These are phyloP conservation scores for Thera obeliscata DNA, from an alignment of 2,888 invertebrate genomes.

Conservation along the genomic window DNA sequence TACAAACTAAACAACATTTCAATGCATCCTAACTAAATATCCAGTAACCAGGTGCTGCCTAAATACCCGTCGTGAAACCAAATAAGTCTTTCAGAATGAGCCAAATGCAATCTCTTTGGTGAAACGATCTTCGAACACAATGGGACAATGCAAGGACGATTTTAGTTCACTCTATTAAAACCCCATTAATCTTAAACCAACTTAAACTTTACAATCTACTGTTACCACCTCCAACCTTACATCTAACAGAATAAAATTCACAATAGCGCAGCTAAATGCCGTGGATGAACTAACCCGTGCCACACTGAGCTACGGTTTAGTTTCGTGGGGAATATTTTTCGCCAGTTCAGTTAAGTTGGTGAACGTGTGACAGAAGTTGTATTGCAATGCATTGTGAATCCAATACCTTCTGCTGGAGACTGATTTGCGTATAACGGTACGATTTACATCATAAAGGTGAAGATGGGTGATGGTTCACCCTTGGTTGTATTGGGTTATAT, in stretches of 20 bases:
- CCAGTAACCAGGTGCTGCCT: slow-evolving; percentile 51
- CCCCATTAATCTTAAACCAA: slow-evolving; percentile 59
- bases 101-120: slow-evolving; percentile 71
- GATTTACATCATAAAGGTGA: slow-evolving; percentile 49
- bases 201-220: slow-evolving; percentile 12
- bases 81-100: slow-evolving; percentile 59
- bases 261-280: slow-evolving; percentile 5
- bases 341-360: slow-evolving; percentile 33
- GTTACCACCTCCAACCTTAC: slow-evolving; percentile 14
- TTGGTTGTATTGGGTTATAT: slow-evolving; percentile 12
- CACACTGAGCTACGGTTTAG: slow-evolving; percentile 18
- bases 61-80: slow-evolving; percentile 50
- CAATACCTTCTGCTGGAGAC: slow-evolving; percentile 47
- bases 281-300: slow-evolving; percentile 1
- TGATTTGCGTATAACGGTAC: slow-evolving; percentile 57
- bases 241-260: slow-evolving; percentile 4
- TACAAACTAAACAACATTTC: slow-evolving; percentile 28
- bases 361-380: slow-evolving; percentile 33
- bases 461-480: slow-evolving; percentile 24
- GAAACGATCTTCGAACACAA: slow-evolving; percentile 69
- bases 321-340: slow-evolving; percentile 19
- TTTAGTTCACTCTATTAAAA: slow-evolving; percentile 78
- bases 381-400: slow-evolving; percentile 36
- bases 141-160: slow-evolving; percentile 80
- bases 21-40: slow-evolving; percentile 32